Base-by-base conservation (phyloP, 1,140 invertebrate genomes). In the Trichonephila inaurata region DNA sequence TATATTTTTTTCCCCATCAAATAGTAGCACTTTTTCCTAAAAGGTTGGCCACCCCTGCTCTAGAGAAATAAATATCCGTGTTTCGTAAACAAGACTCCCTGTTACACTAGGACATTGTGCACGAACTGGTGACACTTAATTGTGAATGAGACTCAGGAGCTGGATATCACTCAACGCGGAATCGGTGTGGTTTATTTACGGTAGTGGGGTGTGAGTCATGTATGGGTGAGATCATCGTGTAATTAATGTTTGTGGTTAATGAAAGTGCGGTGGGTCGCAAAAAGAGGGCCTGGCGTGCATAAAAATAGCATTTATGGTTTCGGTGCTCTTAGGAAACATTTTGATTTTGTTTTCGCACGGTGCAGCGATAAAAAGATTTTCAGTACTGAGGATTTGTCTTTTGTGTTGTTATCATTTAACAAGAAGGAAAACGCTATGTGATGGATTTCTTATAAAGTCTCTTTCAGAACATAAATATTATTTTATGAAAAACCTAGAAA, bases 221-320 rank as follows among this genome's bases (percentile, higher is more conserved):
- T 77, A 5, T 28, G 64, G 87, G 28, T 89, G 24, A n/a, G 33
- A 66, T 33, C 87, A 64, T 64, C 87, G 64, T 69, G 44, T 89
- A 89, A 89, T 89, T 89, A 89, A 89, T 89, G 87, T 89, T 40
- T 89, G 87, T 64, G 87, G 87, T 89, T 89, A 89, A 89, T 89
- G 87, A 89, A 89, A 89, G 64, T 69, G 87, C 87, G 64, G 51
- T 10, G 51, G 10, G 51, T 10, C 2, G 62, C 28, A 77, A 2
- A 77, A 28, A 40, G 62, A 40, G 69, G 21, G 33, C 85, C 21
- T 87, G 40, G 33, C 24, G 60, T 62, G 64, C 62, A 77, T 77
- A 77, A 77, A 77, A 77, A 77, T 77, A 77, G 72, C 33, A 6
- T 77, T 77, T 77, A 77, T 40, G 14, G 16, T 77, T 77, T 33